phyloP scores from a whole-genome alignment of 2,797 vertebrate genomes.

The Valencia hispanica region DNA sequence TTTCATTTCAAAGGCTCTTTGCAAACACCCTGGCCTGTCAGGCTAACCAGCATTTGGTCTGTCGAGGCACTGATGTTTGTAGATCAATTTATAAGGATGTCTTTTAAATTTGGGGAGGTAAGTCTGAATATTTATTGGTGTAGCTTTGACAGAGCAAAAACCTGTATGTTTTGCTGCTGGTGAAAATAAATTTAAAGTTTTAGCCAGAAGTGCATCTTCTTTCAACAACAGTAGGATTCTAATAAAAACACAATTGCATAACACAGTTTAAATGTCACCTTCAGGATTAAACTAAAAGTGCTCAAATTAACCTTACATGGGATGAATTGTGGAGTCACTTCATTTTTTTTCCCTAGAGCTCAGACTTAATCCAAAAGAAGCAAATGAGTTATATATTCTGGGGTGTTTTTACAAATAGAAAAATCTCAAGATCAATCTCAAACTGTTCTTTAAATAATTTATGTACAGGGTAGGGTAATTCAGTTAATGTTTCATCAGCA shows the following conservation, averaged over 20 bases:
- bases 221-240: neutral
- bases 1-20: slow-evolving; percentile 72
- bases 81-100: slow-evolving; percentile 2
- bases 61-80: slow-evolving; percentile 11
- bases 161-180: neutral
- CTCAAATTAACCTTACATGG: neutral
- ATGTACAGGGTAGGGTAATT: neutral
- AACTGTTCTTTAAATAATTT: neutral
- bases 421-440: neutral
- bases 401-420: no score
- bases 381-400: neutral
- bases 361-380: neutral
- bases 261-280: neutral
- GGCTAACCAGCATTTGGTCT: slow-evolving; percentile 35
- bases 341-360: neutral
- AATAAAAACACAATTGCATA: neutral
- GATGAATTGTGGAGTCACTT: neutral
- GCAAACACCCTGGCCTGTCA: slow-evolving; percentile 49
- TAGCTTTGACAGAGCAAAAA: neutral
- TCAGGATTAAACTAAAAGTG: neutral
- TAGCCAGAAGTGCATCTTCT: slow-evolving; percentile 4
- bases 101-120: slow-evolving; percentile 8
- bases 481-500: neutral
- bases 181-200: slow-evolving; percentile 11
- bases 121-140: slow-evolving; percentile 6